phyloP scores from a whole-genome alignment of 2,113 vertebrate species.

The Rhea pennata region DNA sequence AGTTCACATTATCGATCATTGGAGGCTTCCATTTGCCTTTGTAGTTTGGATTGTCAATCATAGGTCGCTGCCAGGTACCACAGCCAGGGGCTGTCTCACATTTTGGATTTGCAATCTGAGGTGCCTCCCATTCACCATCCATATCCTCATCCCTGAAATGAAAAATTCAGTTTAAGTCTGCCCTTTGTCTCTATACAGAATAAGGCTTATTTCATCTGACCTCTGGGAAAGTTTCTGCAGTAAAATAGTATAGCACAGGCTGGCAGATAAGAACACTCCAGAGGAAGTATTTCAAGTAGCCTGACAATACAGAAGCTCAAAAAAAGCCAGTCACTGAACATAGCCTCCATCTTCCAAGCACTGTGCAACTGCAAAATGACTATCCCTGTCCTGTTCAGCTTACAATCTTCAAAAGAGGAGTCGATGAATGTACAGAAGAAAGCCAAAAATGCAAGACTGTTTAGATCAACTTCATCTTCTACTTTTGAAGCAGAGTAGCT shows the following conservation, averaged over 20 bases:
- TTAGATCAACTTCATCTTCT: not conserved
- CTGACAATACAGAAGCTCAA: not conserved
- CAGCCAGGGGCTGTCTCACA: constrained; percentile 94
- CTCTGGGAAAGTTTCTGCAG: not conserved
- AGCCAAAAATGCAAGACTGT: not conserved
- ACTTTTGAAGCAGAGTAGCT: not conserved
- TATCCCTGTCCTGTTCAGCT: not conserved
- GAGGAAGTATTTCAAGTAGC: not conserved
- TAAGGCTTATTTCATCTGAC: rapidly evolving
- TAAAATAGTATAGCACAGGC: not conserved
- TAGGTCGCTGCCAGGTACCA: constrained; percentile 90
- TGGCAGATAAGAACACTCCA: not conserved
- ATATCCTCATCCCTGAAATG: constrained; percentile 95
- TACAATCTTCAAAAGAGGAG: not conserved
- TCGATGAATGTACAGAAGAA: not conserved
- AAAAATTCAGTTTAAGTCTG: not conserved
- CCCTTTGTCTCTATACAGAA: not conserved
- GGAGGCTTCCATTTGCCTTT: constrained; percentile 98
- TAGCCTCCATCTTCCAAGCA: not conserved
- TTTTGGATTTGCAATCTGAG: constrained; percentile 92
- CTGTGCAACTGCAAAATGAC: not conserved
- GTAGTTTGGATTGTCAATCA: constrained; percentile 94
- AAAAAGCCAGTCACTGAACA: not conserved
- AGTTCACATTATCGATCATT: constrained; percentile 98
- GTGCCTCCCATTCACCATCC: constrained; percentile 99